Evolutionary conservation across 2,113 vertebrate genomes (phyloP).

Genomic region (Amia ocellicauda): DNA sequence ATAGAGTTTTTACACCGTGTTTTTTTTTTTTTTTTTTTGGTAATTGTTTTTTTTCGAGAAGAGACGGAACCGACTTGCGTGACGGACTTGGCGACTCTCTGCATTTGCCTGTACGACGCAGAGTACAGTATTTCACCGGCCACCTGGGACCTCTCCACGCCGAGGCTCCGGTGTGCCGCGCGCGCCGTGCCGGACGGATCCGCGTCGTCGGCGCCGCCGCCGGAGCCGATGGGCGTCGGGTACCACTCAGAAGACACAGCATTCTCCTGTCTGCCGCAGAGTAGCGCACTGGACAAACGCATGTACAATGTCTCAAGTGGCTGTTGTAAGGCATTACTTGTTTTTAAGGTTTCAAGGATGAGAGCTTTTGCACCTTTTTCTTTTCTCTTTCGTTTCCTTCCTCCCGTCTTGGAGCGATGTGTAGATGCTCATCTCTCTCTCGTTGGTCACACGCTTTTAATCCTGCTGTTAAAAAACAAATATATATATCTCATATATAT

Average conservation of each 20-base stretch:
- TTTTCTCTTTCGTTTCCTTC: slow-evolving; percentile 3
- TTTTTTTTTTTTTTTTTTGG: slow-evolving; percentile 55
- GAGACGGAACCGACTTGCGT: too few relatives aligned
- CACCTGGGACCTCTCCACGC: background rate
- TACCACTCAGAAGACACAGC: slow-evolving; percentile 46
- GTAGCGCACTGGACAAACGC: slow-evolving; percentile 53
- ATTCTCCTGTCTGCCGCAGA: slow-evolving; percentile 69
- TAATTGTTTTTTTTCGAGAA: slow-evolving; percentile 10
- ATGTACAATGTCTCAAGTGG: slow-evolving; percentile 50
- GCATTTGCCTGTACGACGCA: background rate
- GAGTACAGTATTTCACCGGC: background rate
- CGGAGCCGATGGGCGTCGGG: background rate
- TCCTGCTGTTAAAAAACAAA: slow-evolving; percentile 54
- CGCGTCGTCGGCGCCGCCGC: too few relatives aligned
- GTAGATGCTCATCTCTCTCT: slow-evolving; percentile 31
- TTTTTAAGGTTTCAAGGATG: slow-evolving; percentile 46
- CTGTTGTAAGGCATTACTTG: slow-evolving; percentile 66
- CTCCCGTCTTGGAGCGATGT: slow-evolving; percentile 55
- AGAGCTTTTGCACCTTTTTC: slow-evolving; percentile 42
- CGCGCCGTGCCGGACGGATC: too few relatives aligned
- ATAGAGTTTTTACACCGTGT: slow-evolving; percentile 73
- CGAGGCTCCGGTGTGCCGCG: background rate
- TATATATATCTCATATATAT: slow-evolving; percentile 48
- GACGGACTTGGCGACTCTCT: background rate
- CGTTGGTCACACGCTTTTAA: slow-evolving; percentile 53